Evolutionary conservation across 1,140 invertebrate species (phyloP).

Genomic region (Bradynema listronoti): DNA sequence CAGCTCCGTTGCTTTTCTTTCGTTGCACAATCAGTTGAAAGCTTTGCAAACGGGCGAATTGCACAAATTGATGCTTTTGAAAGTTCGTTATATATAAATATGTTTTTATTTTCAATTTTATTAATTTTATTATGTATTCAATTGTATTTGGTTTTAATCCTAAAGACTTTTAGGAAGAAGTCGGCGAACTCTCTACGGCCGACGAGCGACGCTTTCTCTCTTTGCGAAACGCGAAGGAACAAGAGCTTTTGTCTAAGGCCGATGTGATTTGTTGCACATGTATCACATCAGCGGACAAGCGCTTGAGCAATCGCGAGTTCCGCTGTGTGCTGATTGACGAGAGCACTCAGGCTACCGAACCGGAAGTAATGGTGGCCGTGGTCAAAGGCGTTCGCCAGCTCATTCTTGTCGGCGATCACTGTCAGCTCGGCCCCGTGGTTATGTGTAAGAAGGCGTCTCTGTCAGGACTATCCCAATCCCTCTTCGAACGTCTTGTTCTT

Average conservation of each 20-base stretch:
- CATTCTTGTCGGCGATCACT: slow-evolving; percentile 95
- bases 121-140: slow-evolving; percentile 12
- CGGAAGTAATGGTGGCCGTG: slow-evolving; percentile 96
- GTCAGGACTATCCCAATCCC: slow-evolving; percentile 88
- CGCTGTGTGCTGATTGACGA: slow-evolving; percentile 96
- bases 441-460: slow-evolving; percentile 98
- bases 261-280: slow-evolving; percentile 99
- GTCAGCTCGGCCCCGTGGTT: slow-evolving; percentile 69
- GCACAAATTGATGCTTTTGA: slow-evolving; percentile 84
- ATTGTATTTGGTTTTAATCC: neutral
- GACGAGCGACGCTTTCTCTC: slow-evolving; percentile 90
- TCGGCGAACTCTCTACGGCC: slow-evolving; percentile 50
- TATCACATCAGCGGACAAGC: slow-evolving; percentile 90
- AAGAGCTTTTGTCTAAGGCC: slow-evolving; percentile 83
- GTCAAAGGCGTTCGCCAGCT: slow-evolving; percentile 91
- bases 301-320: slow-evolving; percentile 83
- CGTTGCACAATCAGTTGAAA: slow-evolving; percentile 91
- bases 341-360: slow-evolving; percentile 88
- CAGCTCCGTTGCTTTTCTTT: slow-evolving; percentile 90
- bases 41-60: slow-evolving; percentile 80
- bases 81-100: slow-evolving; percentile 21
- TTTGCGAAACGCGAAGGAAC: slow-evolving; percentile 82
- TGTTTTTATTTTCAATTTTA: slow-evolving; percentile 5
- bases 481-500: slow-evolving; percentile 93
- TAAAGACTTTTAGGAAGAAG: slow-evolving; percentile 43